phyloP scores from a whole-genome alignment of 1,140 invertebrate species.

The Melitaea cinxia region DNA sequence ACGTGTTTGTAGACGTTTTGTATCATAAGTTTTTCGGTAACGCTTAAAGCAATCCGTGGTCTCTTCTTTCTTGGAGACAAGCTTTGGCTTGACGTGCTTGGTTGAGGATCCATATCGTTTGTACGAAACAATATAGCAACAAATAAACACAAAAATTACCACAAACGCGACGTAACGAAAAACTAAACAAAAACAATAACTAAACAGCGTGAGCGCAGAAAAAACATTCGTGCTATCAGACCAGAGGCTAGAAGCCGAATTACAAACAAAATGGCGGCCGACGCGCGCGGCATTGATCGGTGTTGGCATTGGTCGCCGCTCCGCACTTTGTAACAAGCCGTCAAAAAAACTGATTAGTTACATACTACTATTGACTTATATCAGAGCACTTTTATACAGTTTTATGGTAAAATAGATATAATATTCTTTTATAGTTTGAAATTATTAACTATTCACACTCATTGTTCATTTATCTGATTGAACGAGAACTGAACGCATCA shows the following conservation, averaged over 20 bases:
- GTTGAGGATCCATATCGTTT: slow-evolving; percentile 34
- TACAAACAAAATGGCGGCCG: slow-evolving; percentile 27
- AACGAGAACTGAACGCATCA: no score
- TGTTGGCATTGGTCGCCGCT: slow-evolving; percentile 1
- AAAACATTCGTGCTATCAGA: slow-evolving; percentile 27
- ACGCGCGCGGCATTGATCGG: neutral
- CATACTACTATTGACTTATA: no score
- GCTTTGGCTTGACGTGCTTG: slow-evolving; percentile 30
- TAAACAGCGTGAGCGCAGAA: neutral
- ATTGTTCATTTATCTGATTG: no score
- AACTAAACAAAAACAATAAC: slow-evolving; percentile 26
- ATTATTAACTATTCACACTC: no score
- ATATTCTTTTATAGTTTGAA: no score
- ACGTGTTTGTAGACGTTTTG: slow-evolving; percentile 28
- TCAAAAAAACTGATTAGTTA: no score
- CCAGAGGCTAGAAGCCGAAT: slow-evolving; percentile 28
- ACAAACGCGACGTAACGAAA: slow-evolving; percentile 17
- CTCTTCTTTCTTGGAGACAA: slow-evolving; percentile 33
- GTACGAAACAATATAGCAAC: slow-evolving; percentile 10
- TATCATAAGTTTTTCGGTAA: slow-evolving; percentile 31
- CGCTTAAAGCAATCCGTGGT: slow-evolving; percentile 30
- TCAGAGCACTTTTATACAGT: no score
- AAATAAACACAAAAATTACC: no score
- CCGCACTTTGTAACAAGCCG: neutral
- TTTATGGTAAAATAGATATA: no score